Percentiles rank a stretch among this genome's conserved stretches.
phyloP scores from a whole-genome alignment of 2,888 invertebrate species.

The Gisinianus flammeolus region DNA sequence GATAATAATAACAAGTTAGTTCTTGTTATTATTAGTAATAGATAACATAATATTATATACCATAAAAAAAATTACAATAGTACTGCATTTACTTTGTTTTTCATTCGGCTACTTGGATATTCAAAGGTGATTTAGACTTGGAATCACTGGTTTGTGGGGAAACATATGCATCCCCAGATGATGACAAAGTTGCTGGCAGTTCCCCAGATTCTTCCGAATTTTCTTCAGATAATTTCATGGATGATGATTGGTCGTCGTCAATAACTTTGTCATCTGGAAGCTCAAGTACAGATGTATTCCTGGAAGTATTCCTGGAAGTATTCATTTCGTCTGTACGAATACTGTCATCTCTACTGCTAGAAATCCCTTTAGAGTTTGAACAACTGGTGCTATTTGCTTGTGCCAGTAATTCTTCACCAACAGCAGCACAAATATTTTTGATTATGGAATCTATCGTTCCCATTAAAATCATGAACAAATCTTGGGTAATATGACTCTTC shows the following conservation, averaged over 20 bases:
- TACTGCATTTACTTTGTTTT: not conserved
- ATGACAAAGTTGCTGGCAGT: not conserved
- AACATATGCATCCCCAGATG: not conserved
- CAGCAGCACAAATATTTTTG: constrained; percentile 22
- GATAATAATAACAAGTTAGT: not conserved
- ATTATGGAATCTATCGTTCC: constrained; percentile 51
- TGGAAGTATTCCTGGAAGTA: too few relatives aligned
- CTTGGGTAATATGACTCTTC: constrained; percentile 50
- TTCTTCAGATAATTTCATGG: constrained; percentile 8
- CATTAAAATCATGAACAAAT: constrained; percentile 50
- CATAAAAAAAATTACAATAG: not conserved
- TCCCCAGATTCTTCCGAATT: constrained; percentile 6
- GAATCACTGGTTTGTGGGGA: constrained; percentile 1
- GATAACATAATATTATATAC: not conserved
- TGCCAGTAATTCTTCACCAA: not conserved
- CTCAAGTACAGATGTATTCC: not conserved
- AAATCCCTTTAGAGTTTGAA: not conserved
- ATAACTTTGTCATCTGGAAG: not conserved
- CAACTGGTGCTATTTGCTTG: not conserved
- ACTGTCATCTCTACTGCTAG: not conserved
- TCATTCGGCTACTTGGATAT: not conserved
- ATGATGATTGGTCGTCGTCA: not conserved
- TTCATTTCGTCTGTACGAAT: not conserved
- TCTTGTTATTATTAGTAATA: not conserved
- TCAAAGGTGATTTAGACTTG: constrained; percentile 1